These are phyloP conservation scores for Rhadinocentrus ornatus DNA, from an alignment of 2,797 vertebrate genomes.

Conservation along the genomic window DNA sequence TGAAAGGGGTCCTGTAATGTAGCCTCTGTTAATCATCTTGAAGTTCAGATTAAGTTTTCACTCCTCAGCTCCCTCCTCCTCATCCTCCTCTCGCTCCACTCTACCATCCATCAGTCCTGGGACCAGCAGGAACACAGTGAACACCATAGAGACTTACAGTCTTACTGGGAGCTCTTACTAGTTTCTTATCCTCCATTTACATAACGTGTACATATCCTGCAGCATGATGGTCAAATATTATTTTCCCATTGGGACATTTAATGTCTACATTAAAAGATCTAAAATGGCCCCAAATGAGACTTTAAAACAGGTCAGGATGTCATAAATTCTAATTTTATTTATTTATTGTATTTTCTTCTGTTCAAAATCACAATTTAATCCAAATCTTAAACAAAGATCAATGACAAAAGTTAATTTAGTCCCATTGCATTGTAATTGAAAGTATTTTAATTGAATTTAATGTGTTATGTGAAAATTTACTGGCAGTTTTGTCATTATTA, in stretches of 20 bases:
- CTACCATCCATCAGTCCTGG: conserved; percentile 38
- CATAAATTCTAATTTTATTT: no score
- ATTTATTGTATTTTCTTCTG: neutral
- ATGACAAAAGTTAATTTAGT: neutral
- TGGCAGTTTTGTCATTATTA: conserved; percentile 26
- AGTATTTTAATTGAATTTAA: neutral
- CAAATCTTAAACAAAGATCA: neutral
- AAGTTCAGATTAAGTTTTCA: conserved; percentile 50
- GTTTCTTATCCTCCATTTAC: neutral
- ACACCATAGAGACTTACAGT: conserved; percentile 2
- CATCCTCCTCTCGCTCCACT: conserved; percentile 2
- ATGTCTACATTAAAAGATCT: neutral
- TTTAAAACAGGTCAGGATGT: neutral
- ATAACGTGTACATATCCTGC: neutral
- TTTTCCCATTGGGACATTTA: neutral
- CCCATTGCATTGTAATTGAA: neutral
- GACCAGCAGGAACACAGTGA: conserved; percentile 29
- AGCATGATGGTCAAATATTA: neutral
- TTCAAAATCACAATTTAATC: neutral
- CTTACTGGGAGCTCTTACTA: conserved; percentile 12
- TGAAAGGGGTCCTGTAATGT: conserved; percentile 51
- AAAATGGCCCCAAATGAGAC: neutral
- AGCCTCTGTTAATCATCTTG: conserved; percentile 28
- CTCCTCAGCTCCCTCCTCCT: conserved; percentile 1
- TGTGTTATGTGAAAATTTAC: neutral